A percentile compares a stretch with the other conserved stretches of the same genome.
phyloP scores from a whole-genome alignment of 2,113 vertebrate genomes.

The Epinephelus cyanopodus region DNA sequence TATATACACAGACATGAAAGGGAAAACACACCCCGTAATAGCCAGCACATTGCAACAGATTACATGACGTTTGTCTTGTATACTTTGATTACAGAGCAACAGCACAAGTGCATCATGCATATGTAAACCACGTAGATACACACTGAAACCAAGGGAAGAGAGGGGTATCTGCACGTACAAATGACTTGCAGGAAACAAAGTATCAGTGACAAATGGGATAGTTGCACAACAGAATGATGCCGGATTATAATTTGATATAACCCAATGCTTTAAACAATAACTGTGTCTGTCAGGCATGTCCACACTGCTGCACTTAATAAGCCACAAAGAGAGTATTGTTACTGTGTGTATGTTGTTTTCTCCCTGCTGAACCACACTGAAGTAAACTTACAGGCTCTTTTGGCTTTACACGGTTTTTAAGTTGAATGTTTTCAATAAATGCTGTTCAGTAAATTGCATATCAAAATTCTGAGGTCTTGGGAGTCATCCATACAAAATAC shows the following conservation, averaged over 20 bases:
- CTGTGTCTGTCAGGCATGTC: slow-evolving; percentile 5
- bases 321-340: slow-evolving; percentile 47
- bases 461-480: too few relatives aligned
- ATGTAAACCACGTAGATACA: slow-evolving; percentile 58
- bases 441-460: too few relatives aligned
- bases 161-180: slow-evolving; percentile 13
- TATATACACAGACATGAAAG: slow-evolving; percentile 68
- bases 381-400: slow-evolving; percentile 8
- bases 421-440: neutral
- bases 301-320: slow-evolving; percentile 25
- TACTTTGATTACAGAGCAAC: slow-evolving; percentile 68
- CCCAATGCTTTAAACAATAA: slow-evolving; percentile 7
- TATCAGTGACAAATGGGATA: slow-evolving; percentile 36
- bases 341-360: slow-evolving; percentile 25
- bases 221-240: slow-evolving; percentile 33
- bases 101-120: slow-evolving; percentile 36
- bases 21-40: slow-evolving; percentile 38
- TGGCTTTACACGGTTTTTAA: slow-evolving; percentile 3
- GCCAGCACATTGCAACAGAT: slow-evolving; percentile 57
- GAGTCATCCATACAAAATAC: too few relatives aligned
- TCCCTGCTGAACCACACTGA: slow-evolving; percentile 1
- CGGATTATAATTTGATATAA: slow-evolving; percentile 32
- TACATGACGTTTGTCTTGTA: slow-evolving; percentile 44
- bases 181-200: slow-evolving; percentile 29
- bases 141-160: slow-evolving; percentile 30